A percentile compares a stretch with the other conserved stretches of the same genome.
phyloP scores from a whole-genome alignment of 2,797 vertebrate species.

The Ciconia nigra region DNA sequence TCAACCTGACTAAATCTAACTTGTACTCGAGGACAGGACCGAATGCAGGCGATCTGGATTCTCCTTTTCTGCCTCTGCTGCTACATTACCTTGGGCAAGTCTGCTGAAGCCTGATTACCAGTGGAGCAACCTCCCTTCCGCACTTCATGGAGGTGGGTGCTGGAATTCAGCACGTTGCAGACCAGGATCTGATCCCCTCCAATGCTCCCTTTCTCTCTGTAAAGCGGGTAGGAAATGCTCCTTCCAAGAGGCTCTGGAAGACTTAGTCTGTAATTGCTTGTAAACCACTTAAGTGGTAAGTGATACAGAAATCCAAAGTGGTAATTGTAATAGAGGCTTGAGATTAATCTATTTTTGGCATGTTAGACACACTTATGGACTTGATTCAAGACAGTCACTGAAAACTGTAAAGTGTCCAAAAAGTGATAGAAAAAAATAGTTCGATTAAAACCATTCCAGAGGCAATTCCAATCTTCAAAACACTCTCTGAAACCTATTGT shows the following conservation, averaged over 20 bases:
- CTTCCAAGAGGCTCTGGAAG: neutral
- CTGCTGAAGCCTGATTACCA: neutral
- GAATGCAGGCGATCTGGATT: neutral
- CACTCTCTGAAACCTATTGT: neutral
- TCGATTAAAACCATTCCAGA: neutral
- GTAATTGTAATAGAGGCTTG: neutral
- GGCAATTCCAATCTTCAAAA: neutral
- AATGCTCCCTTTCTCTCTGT: fast-evolving
- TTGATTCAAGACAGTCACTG: neutral
- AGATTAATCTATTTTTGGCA: slow-evolving; percentile 26
- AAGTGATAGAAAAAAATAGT: neutral
- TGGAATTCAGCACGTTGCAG: fast-evolving
- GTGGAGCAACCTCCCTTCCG: fast-evolving
- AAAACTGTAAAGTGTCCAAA: neutral
- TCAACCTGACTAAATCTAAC: neutral
- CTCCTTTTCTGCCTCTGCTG: neutral
- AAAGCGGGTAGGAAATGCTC: neutral
- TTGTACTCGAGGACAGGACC: neutral
- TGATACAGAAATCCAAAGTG: neutral
- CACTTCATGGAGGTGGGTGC: no score
- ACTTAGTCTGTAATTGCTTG: slow-evolving; percentile 13
- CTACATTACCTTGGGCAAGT: fast-evolving
- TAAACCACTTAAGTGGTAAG: slow-evolving; percentile 6
- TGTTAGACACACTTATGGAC: neutral
- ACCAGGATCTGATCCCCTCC: neutral